phyloP scores from a whole-genome alignment of 2,113 vertebrate genomes.

The Saimiri boliviensis region DNA sequence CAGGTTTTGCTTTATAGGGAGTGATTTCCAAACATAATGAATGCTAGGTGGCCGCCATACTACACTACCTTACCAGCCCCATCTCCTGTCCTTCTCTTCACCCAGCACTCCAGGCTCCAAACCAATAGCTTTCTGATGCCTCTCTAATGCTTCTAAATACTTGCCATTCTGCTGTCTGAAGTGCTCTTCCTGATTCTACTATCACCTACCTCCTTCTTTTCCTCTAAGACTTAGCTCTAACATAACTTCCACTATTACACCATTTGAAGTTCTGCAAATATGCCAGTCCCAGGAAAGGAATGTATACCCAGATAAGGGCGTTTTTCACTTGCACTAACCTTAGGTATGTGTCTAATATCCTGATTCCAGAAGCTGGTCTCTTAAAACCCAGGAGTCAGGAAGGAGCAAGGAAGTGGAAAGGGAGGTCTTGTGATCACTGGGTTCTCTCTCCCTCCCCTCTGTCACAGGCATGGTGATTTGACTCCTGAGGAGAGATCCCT shows the following conservation, averaged over 20 bases:
- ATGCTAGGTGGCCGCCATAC: background rate
- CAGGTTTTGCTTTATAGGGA: background rate
- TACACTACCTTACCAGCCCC: background rate
- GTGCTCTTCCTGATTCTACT: background rate
- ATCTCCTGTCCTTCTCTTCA: background rate
- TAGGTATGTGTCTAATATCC: background rate
- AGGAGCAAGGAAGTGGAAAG: background rate
- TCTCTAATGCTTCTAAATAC: background rate
- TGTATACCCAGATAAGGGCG: background rate
- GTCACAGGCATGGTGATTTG: background rate
- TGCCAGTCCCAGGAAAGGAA: background rate
- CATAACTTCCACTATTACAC: background rate
- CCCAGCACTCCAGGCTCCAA: background rate
- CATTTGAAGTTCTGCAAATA: conserved; percentile 37
- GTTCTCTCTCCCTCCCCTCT: background rate
- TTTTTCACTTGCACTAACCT: background rate
- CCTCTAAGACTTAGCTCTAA: conserved; percentile 35
- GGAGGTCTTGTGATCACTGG: background rate
- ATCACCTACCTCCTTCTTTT: background rate
- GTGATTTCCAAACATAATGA: background rate
- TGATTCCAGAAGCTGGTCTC: background rate
- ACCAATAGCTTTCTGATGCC: background rate
- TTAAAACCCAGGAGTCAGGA: background rate
- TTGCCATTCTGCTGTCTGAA: background rate
- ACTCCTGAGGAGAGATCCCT: background rate